Conservation (phyloP, 2,113 vertebrate species). For the Salvelinus namaycush region DNA sequence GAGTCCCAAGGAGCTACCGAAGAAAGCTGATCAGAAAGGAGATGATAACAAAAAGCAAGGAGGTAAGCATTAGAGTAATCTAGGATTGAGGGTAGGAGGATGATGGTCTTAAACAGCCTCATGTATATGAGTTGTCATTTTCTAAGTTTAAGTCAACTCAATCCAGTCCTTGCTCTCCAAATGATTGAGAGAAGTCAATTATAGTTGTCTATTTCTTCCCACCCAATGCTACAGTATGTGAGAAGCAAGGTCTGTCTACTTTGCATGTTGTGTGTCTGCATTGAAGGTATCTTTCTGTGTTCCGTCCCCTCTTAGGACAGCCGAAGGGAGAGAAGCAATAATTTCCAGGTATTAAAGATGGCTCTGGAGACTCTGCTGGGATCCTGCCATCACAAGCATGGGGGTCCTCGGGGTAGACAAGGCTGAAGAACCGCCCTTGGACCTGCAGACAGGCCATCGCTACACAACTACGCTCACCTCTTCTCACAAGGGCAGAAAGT, state of each 20-base stretch:
- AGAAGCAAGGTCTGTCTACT: conserved; percentile 6
- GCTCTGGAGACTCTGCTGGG: conserved; percentile 78
- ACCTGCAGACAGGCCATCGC: conserved; percentile 36
- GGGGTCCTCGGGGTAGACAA: conserved; percentile 57
- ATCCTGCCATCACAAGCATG: conserved; percentile 71
- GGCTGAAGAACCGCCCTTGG: conserved; percentile 51
- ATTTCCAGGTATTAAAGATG: conserved; percentile 81
- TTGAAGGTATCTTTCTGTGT: conserved; percentile 31
- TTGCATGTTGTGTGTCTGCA: no score
- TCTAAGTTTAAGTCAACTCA: no score
- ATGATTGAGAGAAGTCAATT: no score
- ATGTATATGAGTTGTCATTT: no score
- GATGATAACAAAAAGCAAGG: conserved; percentile 81
- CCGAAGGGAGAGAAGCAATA: conserved; percentile 83
- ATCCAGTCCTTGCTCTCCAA: no score
- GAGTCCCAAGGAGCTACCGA: conserved; percentile 80
- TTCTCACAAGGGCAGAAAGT: conserved; percentile 44
- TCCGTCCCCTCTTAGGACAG: conserved; percentile 70
- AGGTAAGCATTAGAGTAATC: conserved; percentile 68
- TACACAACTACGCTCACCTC: conserved; percentile 29
- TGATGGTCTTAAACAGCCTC: no score
- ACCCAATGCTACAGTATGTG: conserved; percentile 19
- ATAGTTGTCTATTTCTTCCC: no score
- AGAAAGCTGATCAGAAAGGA: conserved; percentile 83
- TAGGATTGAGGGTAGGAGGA: no score